These are phyloP conservation scores for Echinometra lucunter DNA, from an alignment of 53 echinoderm and acorn worm genomes.

Conservation along the genomic window DNA sequence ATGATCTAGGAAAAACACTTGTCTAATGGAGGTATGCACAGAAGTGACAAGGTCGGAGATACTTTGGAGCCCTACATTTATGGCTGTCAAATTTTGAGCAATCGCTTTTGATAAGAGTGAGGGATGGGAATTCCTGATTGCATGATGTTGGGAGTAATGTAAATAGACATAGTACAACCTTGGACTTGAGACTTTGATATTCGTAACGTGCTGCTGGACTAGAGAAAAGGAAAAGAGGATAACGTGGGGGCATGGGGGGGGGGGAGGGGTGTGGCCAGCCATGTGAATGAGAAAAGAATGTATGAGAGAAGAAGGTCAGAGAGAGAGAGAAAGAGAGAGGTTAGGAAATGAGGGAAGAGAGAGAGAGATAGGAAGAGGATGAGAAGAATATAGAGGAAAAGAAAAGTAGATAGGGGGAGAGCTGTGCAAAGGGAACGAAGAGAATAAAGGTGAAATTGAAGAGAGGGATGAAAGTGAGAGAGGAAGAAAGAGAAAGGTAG, in stretches of 20 bases:
- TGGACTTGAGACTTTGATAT: constrained; percentile 47
- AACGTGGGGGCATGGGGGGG: not conserved
- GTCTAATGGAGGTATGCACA: not conserved
- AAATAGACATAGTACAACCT: constrained; percentile 38
- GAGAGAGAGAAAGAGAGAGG: not conserved
- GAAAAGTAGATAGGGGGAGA: not conserved
- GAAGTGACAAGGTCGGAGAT: not conserved
- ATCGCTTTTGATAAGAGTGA: not conserved
- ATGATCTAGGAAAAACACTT: not conserved
- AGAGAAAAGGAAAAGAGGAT: not conserved
- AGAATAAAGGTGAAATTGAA: not conserved
- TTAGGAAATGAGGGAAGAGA: not conserved
- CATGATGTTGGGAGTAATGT: constrained; percentile 14
- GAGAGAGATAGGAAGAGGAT: not conserved
- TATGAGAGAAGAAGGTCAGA: not conserved
- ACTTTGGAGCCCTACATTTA: not conserved
- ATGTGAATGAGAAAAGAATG: not conserved
- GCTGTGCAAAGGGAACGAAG: not conserved
- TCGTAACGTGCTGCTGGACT: not conserved
- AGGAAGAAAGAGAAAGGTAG: not conserved
- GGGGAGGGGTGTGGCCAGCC: not conserved
- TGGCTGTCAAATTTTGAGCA: constrained; percentile 15
- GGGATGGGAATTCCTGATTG: not conserved
- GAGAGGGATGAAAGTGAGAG: not conserved
- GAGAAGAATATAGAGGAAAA: not conserved